A percentile compares a stretch with the other conserved stretches of the same genome.
Evolutionary conservation across 2,113 vertebrate genomes (phyloP).

Genomic region (Pluvialis apricaria): DNA sequence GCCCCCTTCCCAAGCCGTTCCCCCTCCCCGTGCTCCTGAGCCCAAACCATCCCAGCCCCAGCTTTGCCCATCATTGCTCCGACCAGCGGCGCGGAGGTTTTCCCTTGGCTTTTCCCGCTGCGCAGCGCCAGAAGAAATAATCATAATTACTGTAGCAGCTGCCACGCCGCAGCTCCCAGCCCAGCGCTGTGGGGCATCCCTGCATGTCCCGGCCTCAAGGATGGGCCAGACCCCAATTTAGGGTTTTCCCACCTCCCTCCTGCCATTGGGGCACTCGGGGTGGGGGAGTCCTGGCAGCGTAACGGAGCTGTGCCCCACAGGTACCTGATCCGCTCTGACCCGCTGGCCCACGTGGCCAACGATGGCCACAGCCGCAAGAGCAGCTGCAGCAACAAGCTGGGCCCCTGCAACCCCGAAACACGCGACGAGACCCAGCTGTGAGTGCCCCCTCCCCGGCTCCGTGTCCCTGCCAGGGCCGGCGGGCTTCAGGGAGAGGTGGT

Average conservation of each 20-base stretch:
- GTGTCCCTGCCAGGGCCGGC: accelerated
- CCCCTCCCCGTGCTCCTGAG: accelerated
- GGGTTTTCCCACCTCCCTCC: neutral
- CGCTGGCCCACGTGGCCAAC: conserved; percentile 87
- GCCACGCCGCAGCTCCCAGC: neutral
- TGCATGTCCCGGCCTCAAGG: accelerated
- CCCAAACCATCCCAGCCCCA: neutral
- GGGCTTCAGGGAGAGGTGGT: neutral
- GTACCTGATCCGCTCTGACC: conserved; percentile 94
- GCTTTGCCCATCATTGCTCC: neutral
- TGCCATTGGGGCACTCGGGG: accelerated
- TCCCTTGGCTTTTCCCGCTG: neutral
- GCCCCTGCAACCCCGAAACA: conserved; percentile 77
- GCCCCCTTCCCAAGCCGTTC: neutral
- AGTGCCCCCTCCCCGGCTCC: neutral
- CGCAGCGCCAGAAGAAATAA: neutral
- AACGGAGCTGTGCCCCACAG: conserved; percentile 30
- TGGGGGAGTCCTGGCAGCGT: accelerated
- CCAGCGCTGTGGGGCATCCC: accelerated
- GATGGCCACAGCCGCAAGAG: conserved; percentile 75
- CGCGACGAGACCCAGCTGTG: conserved; percentile 87
- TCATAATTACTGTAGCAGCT: neutral
- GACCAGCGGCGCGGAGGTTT: accelerated
- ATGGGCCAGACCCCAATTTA: neutral
- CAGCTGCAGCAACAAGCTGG: conserved; percentile 76